Conservation (phyloP, 2,888 invertebrate species). For the Polydrusus tereticollis region DNA sequence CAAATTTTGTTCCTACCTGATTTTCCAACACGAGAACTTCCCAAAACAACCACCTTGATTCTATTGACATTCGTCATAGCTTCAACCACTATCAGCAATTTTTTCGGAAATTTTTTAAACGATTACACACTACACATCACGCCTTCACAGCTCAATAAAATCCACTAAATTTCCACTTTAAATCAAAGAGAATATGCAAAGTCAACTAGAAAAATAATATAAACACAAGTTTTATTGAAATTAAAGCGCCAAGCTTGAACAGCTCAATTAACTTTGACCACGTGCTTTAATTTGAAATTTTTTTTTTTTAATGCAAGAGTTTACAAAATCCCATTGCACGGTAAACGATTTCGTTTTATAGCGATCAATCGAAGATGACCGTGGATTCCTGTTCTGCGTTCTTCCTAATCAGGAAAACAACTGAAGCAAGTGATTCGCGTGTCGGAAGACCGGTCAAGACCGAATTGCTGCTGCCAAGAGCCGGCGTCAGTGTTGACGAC, state of each 20-base stretch:
- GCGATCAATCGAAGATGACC: conserved; percentile 12
- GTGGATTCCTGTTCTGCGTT: conserved; percentile 31
- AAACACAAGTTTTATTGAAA: conserved; percentile 11
- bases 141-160: neutral
- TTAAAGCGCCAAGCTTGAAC: neutral
- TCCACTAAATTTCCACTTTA: neutral
- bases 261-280: neutral
- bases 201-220: neutral
- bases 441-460: conserved; percentile 36
- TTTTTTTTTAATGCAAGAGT: neutral
- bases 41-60: conserved; percentile 84
- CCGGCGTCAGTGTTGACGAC: conserved; percentile 31
- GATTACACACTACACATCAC: conserved; percentile 2
- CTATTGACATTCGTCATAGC: conserved; percentile 83
- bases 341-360: conserved; percentile 19
- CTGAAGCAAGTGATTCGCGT: conserved; percentile 41
- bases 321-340: conserved; percentile 13
- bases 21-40: conserved; percentile 82
- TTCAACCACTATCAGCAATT: neutral
- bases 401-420: conserved; percentile 40
- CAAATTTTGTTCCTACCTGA: conserved; percentile 72
- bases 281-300: conserved; percentile 4
- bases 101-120: neutral
- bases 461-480: conserved; percentile 27
- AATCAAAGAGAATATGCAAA: neutral